Evolutionary conservation across 2,797 vertebrate species (phyloP).

Genomic region (Gastrophryne carolinensis): DNA sequence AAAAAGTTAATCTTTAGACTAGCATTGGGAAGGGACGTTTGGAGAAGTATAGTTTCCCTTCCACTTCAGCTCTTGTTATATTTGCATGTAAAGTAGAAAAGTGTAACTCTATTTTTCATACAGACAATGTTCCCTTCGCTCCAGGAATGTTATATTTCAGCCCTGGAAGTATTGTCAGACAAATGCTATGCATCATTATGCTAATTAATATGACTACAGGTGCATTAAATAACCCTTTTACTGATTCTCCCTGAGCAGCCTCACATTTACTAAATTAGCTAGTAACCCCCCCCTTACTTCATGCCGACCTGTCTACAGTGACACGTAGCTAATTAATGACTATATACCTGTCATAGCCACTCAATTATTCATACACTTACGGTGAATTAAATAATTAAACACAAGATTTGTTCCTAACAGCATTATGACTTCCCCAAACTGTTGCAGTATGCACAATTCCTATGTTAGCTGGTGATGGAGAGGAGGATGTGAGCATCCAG

Average conservation of each 20-base stretch:
- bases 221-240: slow-evolving; percentile 26
- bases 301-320: slow-evolving; percentile 30
- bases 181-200: neutral
- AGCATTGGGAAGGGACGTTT: no score
- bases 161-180: neutral
- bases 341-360: slow-evolving; percentile 4
- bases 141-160: neutral
- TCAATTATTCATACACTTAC: slow-evolving; percentile 37
- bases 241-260: neutral
- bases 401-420: neutral
- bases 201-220: slow-evolving; percentile 30
- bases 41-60: no score
- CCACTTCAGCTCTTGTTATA: no score
- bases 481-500: neutral
- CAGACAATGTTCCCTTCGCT: neutral
- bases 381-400: slow-evolving; percentile 30
- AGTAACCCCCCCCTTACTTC: slow-evolving; percentile 19
- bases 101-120: neutral
- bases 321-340: slow-evolving; percentile 48
- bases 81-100: neutral
- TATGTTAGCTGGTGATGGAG: neutral
- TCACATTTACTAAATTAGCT: slow-evolving; percentile 24
- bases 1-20: no score
- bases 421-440: neutral
- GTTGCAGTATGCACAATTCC: neutral